phyloP scores from a whole-genome alignment of 2,113 vertebrate species.

The Oenanthe melanoleuca region DNA sequence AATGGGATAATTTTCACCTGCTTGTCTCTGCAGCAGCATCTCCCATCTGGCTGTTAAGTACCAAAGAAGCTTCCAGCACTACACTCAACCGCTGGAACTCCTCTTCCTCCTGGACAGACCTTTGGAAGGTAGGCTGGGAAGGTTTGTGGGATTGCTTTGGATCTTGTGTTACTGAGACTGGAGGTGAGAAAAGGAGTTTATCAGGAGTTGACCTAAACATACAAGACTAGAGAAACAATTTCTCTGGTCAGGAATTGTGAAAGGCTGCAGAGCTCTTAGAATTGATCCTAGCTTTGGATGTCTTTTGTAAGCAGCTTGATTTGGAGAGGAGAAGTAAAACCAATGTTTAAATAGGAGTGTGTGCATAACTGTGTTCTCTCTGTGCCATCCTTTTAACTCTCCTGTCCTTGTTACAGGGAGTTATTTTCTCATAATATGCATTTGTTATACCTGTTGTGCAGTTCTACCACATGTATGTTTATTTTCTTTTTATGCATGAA shows the following conservation, averaged over 20 bases:
- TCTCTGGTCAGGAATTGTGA: neutral
- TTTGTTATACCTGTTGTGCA: neutral
- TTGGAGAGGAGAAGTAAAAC: neutral
- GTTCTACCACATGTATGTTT: neutral
- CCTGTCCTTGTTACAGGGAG: neutral
- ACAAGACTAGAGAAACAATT: neutral
- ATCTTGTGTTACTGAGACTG: neutral
- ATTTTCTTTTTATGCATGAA: neutral
- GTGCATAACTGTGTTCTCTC: neutral
- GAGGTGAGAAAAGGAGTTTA: neutral
- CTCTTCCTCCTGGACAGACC: conserved; percentile 2
- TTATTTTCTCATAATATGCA: neutral
- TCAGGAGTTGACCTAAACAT: neutral
- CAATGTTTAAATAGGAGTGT: neutral
- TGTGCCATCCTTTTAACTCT: neutral
- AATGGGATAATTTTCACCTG: conserved; percentile 59
- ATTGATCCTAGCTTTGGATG: neutral
- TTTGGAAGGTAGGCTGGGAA: conserved; percentile 67
- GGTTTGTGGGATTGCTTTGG: neutral
- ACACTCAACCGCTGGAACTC: neutral
- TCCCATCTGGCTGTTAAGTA: neutral
- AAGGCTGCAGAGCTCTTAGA: neutral
- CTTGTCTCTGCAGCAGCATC: conserved; percentile 15
- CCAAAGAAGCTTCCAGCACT: conserved; percentile 28
- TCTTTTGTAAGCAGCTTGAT: neutral